Conservation (phyloP, 2,797 vertebrate species). For the Stomatorhinus walkeri region DNA sequence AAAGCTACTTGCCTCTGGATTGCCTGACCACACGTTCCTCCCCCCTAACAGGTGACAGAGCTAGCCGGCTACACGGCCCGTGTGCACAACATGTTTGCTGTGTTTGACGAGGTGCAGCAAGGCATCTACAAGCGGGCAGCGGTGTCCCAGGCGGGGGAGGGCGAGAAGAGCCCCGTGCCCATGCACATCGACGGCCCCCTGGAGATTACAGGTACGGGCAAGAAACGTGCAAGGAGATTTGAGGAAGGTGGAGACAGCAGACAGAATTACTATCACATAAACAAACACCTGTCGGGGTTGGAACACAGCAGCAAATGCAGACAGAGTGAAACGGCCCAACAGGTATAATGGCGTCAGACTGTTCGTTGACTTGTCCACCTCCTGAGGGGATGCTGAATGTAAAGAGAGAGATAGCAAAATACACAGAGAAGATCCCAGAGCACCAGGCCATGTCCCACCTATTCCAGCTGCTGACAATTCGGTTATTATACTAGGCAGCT, state of each 20-base stretch:
- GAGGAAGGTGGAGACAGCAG: neutral
- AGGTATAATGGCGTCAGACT: neutral
- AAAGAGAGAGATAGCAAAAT: neutral
- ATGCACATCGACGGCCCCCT: constrained; percentile 71
- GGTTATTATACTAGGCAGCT: neutral
- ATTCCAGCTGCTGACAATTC: neutral
- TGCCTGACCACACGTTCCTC: neutral
- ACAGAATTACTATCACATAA: neutral
- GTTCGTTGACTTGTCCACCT: neutral
- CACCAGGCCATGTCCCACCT: too few species aligned
- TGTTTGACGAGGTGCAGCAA: constrained; percentile 89
- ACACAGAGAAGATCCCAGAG: neutral
- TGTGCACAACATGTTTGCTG: constrained; percentile 90
- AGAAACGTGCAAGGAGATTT: constrained; percentile 17
- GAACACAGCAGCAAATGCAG: neutral
- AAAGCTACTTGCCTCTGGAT: neutral
- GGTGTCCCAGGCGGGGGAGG: constrained; percentile 49
- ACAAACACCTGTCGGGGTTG: neutral
- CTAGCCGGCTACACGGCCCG: constrained; percentile 91
- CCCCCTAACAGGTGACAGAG: constrained; percentile 76
- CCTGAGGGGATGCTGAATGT: neutral
- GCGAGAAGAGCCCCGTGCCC: constrained; percentile 52
- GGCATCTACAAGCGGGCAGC: constrained; percentile 83
- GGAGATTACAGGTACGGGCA: constrained; percentile 79
- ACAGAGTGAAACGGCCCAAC: neutral